Evolutionary conservation across 2,888 invertebrate genomes (phyloP).

Genomic region (Drosophila anceps): DNA sequence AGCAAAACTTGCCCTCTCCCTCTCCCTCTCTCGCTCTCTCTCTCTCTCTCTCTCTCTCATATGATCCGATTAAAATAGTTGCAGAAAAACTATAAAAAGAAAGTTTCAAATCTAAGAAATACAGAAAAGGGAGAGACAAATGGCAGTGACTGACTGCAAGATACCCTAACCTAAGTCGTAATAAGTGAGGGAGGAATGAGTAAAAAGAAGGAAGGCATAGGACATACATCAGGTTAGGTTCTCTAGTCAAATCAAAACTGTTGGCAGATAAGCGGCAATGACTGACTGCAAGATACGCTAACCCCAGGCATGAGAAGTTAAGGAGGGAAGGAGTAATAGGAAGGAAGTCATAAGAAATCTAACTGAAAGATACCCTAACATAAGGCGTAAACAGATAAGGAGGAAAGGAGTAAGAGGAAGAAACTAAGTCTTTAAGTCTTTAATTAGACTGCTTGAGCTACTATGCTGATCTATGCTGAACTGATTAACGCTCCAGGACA

Average conservation of each 20-base stretch:
- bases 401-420: neutral
- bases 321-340: too few species aligned
- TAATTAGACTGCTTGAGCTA: too few species aligned
- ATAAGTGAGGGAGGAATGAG: neutral
- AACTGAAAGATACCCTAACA: neutral
- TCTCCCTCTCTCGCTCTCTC: too few species aligned
- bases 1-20: constrained; percentile 6
- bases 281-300: neutral
- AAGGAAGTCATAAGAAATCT: too few species aligned
- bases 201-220: neutral
- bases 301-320: too few species aligned
- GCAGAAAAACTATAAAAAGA: constrained; percentile 3
- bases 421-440: neutral
- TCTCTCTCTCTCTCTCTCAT: constrained; percentile 4
- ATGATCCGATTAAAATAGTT: constrained; percentile 26
- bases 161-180: neutral
- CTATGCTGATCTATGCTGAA: too few species aligned
- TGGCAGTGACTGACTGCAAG: neutral
- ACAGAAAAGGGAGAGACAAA: neutral
- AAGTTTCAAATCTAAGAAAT: neutral
- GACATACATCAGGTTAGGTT: neutral
- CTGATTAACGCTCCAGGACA: too few species aligned
- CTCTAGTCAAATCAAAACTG: too few species aligned
- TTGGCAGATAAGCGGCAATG: neutral
- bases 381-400: neutral